phyloP scores from a whole-genome alignment of 2,888 invertebrate species.

The Allygus modestus region DNA sequence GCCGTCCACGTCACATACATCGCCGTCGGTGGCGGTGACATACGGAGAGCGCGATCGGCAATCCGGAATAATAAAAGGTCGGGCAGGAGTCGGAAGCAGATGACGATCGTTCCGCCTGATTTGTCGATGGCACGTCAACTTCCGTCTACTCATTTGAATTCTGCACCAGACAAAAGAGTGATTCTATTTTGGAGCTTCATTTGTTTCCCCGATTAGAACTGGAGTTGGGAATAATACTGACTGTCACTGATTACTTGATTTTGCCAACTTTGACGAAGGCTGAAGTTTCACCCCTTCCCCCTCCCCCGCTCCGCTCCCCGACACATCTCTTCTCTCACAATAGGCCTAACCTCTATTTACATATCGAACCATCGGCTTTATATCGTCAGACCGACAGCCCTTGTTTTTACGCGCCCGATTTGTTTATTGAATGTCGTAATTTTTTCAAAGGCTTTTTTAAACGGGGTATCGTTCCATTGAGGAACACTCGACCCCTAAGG shows the following conservation, averaged over 20 bases:
- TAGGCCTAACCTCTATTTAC: slow-evolving; percentile 59
- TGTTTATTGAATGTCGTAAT: slow-evolving; percentile 40
- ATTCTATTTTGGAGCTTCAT: slow-evolving; percentile 60
- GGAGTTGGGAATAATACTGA: slow-evolving; percentile 59
- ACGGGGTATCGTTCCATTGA: background rate
- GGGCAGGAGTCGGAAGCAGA: slow-evolving; percentile 47
- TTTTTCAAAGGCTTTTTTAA: slow-evolving; percentile 30
- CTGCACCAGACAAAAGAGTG: slow-evolving; percentile 60
- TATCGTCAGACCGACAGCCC: slow-evolving; percentile 34
- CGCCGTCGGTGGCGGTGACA: background rate
- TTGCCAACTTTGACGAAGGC: slow-evolving; percentile 60
- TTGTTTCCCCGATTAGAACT: slow-evolving; percentile 60
- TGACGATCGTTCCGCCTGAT: slow-evolving; percentile 62
- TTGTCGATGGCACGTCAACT: slow-evolving; percentile 58
- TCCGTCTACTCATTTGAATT: slow-evolving; percentile 60
- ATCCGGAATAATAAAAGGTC: slow-evolving; percentile 36
- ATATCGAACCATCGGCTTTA: slow-evolving; percentile 57
- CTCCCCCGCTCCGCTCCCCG: slow-evolving; percentile 12
- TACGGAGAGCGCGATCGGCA: background rate
- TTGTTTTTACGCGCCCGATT: slow-evolving; percentile 44
- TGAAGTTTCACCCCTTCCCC: slow-evolving; percentile 50
- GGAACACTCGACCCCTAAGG: background rate
- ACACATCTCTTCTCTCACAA: slow-evolving; percentile 54
- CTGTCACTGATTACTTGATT: slow-evolving; percentile 60
- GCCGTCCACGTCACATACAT: too few relatives aligned